Evolutionary conservation across 2,888 invertebrate species (phyloP).

Genomic region (Luffia ferchaultella): DNA sequence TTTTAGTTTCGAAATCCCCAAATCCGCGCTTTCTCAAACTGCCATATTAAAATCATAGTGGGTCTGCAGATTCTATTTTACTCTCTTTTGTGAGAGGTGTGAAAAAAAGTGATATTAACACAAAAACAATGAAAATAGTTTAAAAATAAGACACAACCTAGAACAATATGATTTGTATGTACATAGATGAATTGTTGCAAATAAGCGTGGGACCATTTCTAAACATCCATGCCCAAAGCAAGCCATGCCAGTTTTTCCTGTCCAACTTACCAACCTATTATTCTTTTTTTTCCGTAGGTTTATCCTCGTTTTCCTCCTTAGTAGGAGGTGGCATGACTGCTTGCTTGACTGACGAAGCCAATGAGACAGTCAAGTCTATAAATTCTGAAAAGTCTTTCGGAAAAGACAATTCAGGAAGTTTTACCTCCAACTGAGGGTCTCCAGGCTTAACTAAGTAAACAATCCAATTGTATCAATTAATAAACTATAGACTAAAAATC

Average conservation of each 20-base stretch:
- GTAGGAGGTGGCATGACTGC: constrained; percentile 54
- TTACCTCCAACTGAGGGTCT: constrained; percentile 68
- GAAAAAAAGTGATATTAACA: too few relatives aligned
- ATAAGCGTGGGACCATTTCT: not conserved
- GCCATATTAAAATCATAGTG: too few relatives aligned
- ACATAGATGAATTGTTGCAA: not conserved
- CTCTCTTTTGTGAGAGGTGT: too few relatives aligned
- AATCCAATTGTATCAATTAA: not conserved
- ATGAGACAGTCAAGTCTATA: constrained; percentile 41
- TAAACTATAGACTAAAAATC: not conserved
- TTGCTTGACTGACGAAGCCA: constrained; percentile 48
- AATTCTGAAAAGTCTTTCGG: constrained; percentile 69
- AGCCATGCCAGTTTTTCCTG: not conserved
- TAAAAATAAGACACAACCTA: too few relatives aligned
- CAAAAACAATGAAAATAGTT: too few relatives aligned
- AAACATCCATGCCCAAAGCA: not conserved
- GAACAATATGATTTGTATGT: too few relatives aligned
- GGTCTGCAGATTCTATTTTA: too few relatives aligned
- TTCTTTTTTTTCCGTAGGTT: constrained; percentile 38
- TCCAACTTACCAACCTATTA: constrained; percentile 18
- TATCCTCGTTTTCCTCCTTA: constrained; percentile 30
- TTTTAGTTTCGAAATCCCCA: too few relatives aligned
- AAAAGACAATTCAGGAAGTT: constrained; percentile 67
- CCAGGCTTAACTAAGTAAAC: constrained; percentile 70
- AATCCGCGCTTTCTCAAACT: too few relatives aligned